These are phyloP conservation scores for Hydrotaea cyrtoneurina DNA, from an alignment of 2,888 invertebrate species.

Conservation along the genomic window DNA sequence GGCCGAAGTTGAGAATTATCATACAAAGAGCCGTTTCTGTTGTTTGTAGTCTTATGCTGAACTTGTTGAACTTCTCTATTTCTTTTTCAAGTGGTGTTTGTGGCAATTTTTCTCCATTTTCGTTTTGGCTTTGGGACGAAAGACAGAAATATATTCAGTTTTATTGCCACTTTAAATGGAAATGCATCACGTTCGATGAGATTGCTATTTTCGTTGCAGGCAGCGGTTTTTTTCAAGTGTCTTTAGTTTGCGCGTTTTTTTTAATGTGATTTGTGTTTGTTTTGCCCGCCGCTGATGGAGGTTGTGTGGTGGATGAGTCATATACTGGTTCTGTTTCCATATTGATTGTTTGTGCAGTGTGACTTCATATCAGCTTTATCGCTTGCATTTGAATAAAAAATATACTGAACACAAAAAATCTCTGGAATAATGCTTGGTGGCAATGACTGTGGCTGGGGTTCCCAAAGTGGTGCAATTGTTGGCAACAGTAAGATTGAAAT, in stretches of 20 bases:
- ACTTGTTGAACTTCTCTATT: conserved; percentile 8
- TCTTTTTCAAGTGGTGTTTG: conserved; percentile 19
- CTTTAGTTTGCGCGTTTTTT: conserved; percentile 1
- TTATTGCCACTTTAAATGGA: conserved; percentile 1
- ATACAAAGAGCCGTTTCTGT: background rate
- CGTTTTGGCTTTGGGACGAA: background rate
- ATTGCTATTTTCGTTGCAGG: background rate
- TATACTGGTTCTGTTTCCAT: conserved; percentile 9
- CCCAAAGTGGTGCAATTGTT: background rate
- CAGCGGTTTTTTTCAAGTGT: background rate
- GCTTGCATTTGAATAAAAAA: conserved; percentile 22
- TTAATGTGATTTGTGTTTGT: conserved; percentile 12
- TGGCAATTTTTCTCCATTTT: background rate
- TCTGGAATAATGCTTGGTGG: background rate
- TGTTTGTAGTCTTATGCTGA: background rate
- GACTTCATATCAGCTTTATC: conserved; percentile 24
- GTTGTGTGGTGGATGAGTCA: background rate
- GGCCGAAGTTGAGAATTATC: background rate
- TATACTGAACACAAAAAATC: background rate
- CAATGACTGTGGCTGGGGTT: conserved; percentile 6
- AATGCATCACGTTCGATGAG: conserved; percentile 27
- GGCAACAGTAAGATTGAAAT: too few species aligned
- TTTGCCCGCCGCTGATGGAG: background rate
- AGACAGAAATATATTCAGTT: background rate
- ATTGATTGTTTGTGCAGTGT: conserved; percentile 25